Percentiles rank a stretch among this genome's conserved stretches.
phyloP scores from a whole-genome alignment of 1,140 invertebrate species.

The Drosophila repletoides region DNA sequence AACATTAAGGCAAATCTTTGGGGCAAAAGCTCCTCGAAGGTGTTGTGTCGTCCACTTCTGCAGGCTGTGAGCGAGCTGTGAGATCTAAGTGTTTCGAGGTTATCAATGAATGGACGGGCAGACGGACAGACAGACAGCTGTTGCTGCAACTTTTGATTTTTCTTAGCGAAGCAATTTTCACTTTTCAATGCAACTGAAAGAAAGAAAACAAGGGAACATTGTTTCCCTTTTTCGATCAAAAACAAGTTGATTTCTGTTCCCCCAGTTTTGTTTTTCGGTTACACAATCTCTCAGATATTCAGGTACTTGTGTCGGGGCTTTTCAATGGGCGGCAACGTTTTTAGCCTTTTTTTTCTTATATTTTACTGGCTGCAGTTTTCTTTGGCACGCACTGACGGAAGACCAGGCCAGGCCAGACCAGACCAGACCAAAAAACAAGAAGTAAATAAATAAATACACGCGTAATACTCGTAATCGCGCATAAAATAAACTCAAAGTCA shows the following conservation, averaged over 20 bases:
- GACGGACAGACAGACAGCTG: not conserved
- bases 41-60: conserved; percentile 47
- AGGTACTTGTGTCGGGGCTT: conserved; percentile 25
- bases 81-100: not conserved
- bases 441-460: not conserved
- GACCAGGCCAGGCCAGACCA: too few species aligned
- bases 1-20: conserved; percentile 31
- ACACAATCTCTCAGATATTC: conserved; percentile 22
- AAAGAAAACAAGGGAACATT: conserved; percentile 54
- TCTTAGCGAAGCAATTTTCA: conserved; percentile 59
- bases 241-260: conserved; percentile 10
- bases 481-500: conserved; percentile 57
- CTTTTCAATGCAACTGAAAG: conserved; percentile 60
- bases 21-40: conserved; percentile 36
- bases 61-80: conserved; percentile 2
- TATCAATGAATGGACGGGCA: conserved; percentile 11
- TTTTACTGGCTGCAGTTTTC: not conserved
- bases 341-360: not conserved
- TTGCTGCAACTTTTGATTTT: conserved; percentile 14
- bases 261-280: conserved; percentile 3
- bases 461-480: too few species aligned
- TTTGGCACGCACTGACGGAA: conserved; percentile 50
- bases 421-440: conserved; percentile 13
- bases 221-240: conserved; percentile 2
- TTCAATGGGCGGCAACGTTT: conserved; percentile 14